Evolutionary conservation across 2,888 invertebrate species (phyloP), one percentile per base, ranked within the genome.

Genomic region (Orthonychiurus folsomi): DNA sequence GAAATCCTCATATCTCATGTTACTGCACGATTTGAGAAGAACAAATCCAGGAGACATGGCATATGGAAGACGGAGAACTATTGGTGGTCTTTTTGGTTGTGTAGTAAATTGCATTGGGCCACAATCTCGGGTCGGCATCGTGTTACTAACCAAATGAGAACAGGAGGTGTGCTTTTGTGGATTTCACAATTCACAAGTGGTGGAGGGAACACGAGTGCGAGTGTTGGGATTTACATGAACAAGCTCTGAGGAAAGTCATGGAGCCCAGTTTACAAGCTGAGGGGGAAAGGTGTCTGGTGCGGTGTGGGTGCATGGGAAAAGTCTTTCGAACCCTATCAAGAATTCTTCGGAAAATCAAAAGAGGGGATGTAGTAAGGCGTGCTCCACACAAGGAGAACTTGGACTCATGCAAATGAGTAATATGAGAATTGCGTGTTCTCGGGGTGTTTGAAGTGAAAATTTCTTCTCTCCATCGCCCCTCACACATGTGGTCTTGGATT

Each of bases 401-500:
- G 26, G 24, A 47, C 28, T 37, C 55, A 63, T 64, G 60, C 28
- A 64, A 62, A 62, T 61, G 63, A 56, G 67, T 67, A 67, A 67
- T 67, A 67, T 50, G 67, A 67, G 67, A 61, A 67, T 67, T 57
- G 67, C 67, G 67, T 67, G 67, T 59, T 59, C 28, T 61, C 24
- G 37, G 37, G 60, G 55, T 60, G 60, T 60, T 60, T 60, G 26
- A 60, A 48, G 53, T 55, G 48, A 50, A 59, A 24, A 47, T 59
- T 23, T 28, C 27, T 23, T 28, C n/a, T n/a, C n/a, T n/a, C n/a
- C n/a, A n/a, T n/a, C n/a, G n/a, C n/a, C n/a, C n/a, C n/a, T n/a
- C n/a, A n/a, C n/a, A n/a, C n/a, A n/a, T n/a, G n/a, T 37, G 37
- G 37, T 37, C 37, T 37, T 37, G 37, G 37, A n/a, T n/a, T n/a